A percentile compares a stretch with the other conserved stretches of the same genome.
Evolutionary conservation across 2,113 vertebrate species (phyloP).

Genomic region (Nanorana parkeri): DNA sequence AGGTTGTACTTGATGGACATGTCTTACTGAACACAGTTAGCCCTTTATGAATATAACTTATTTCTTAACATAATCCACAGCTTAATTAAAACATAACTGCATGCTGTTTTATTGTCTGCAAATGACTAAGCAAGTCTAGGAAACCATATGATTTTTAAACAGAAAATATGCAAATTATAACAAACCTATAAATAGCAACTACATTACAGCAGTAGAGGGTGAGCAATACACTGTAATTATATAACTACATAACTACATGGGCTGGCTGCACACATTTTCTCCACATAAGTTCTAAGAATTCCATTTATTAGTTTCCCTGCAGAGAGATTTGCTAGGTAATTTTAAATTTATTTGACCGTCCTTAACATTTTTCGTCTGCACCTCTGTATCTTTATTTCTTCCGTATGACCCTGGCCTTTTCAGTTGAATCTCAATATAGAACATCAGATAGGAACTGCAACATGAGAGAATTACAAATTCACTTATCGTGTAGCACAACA

Average conservation of each 20-base stretch:
- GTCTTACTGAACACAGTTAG: too few relatives aligned
- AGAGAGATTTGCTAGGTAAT: slow-evolving; percentile 1
- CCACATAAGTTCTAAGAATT: neutral
- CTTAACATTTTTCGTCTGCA: neutral
- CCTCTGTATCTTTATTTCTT: neutral
- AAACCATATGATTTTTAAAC: neutral
- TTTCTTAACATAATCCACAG: too few relatives aligned
- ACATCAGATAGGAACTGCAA: slow-evolving; percentile 38
- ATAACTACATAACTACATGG: slow-evolving; percentile 31
- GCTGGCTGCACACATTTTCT: neutral
- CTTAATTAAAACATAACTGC: too few relatives aligned
- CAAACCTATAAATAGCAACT: neutral
- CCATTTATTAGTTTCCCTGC: neutral
- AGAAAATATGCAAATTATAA: slow-evolving; percentile 1
- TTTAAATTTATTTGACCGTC: slow-evolving; percentile 8
- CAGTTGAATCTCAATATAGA: slow-evolving; percentile 52
- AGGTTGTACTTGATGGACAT: too few relatives aligned
- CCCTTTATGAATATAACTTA: too few relatives aligned
- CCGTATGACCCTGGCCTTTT: slow-evolving; percentile 51
- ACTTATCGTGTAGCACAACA: slow-evolving; percentile 24
- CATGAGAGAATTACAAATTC: slow-evolving; percentile 48
- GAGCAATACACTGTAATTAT: slow-evolving; percentile 17
- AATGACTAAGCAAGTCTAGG: too few relatives aligned
- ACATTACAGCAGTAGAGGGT: neutral
- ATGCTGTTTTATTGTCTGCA: too few relatives aligned